Conservation (phyloP, 2,113 vertebrate genomes). For the Bagarius yarrelli region DNA sequence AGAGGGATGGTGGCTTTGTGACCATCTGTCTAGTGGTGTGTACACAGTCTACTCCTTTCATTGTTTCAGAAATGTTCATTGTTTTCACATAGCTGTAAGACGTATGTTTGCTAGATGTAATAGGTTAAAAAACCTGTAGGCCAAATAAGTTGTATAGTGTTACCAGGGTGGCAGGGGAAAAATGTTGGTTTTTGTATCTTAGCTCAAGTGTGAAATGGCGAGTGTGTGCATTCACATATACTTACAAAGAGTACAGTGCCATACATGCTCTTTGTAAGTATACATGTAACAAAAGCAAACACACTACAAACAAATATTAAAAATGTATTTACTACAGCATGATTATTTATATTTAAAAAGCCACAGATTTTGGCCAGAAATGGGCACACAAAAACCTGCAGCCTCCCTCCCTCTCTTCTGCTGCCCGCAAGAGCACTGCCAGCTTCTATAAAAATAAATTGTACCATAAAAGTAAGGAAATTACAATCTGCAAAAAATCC, state of each 20-base stretch:
- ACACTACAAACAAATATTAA: neutral
- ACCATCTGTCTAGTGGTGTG: constrained; percentile 30
- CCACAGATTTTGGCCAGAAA: constrained; percentile 17
- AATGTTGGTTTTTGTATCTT: constrained; percentile 26
- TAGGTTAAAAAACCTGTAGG: constrained; percentile 40
- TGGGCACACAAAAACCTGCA: constrained; percentile 39
- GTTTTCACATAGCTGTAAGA: constrained; percentile 42
- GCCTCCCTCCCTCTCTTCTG: constrained; percentile 39
- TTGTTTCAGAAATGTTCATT: constrained; percentile 28
- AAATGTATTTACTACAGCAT: neutral
- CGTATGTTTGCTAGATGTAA: constrained; percentile 47
- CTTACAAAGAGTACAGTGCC: too few species aligned
- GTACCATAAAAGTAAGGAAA: constrained; percentile 56
- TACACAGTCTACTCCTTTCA: constrained; percentile 29
- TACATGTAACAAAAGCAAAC: neutral
- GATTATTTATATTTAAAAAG: constrained; percentile 39
- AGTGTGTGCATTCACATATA: constrained; percentile 14
- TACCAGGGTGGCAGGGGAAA: constrained; percentile 34
- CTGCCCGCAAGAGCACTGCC: constrained; percentile 49
- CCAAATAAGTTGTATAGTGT: constrained; percentile 46
- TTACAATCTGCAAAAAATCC: constrained; percentile 56
- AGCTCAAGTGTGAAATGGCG: constrained; percentile 44
- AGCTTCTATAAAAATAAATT: constrained; percentile 60
- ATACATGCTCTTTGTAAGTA: too few species aligned
- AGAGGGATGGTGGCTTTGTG: constrained; percentile 20